Evolutionary conservation across 2,113 vertebrate genomes (phyloP).

Genomic region (Pachypanchax playfairii): DNA sequence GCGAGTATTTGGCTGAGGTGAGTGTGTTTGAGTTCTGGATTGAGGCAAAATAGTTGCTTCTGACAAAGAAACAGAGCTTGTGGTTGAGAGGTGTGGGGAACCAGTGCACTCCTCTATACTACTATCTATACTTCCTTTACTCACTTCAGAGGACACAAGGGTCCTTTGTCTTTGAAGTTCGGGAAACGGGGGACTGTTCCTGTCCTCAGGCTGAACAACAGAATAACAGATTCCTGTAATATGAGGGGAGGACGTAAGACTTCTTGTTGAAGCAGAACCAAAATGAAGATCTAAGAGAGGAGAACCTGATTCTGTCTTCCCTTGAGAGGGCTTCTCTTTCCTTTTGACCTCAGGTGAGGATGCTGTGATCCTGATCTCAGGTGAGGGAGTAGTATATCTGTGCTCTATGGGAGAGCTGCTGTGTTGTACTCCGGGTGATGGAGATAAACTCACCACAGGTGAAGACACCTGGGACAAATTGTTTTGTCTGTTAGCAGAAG

Average conservation of each 20-base stretch:
- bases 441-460: constrained; percentile 51
- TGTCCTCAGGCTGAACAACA: constrained; percentile 58
- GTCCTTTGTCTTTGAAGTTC: constrained; percentile 44
- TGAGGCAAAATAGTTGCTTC: constrained; percentile 32
- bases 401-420: constrained; percentile 37
- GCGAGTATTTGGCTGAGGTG: constrained; percentile 40
- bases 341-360: constrained; percentile 60
- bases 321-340: constrained; percentile 25
- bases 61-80: constrained; percentile 24
- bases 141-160: constrained; percentile 32
- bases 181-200: constrained; percentile 42
- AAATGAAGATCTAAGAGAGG: constrained; percentile 19
- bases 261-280: constrained; percentile 38
- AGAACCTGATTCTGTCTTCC: constrained; percentile 24
- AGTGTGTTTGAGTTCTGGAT: constrained; percentile 43
- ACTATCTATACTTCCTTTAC: constrained; percentile 20
- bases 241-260: constrained; percentile 53
- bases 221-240: constrained; percentile 64
- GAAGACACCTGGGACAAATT: constrained; percentile 28
- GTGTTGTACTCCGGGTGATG: constrained; percentile 44
- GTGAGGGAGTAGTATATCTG: constrained; percentile 58
- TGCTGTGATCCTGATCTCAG: constrained; percentile 69
- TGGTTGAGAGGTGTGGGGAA: constrained; percentile 21
- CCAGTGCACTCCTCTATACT: constrained; percentile 31
- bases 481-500: constrained; percentile 16